A percentile compares a stretch with the other conserved stretches of the same genome.
phyloP scores from a whole-genome alignment of 2,888 invertebrate genomes.

The Drosophila prostipennis region DNA sequence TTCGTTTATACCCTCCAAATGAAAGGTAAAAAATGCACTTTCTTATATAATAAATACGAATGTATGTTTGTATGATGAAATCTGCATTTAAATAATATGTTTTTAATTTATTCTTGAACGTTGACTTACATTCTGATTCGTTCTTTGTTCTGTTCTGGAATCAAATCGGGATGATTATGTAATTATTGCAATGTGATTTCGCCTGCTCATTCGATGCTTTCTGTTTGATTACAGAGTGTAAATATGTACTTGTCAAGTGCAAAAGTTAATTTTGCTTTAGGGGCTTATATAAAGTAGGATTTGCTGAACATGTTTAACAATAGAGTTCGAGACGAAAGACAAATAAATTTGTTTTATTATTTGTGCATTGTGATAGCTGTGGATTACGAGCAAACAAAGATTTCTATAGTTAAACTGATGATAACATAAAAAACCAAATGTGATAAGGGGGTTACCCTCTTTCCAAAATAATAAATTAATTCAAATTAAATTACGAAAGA shows the following conservation, averaged over 20 bases:
- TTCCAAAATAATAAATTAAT: neutral
- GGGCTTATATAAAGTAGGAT: neutral
- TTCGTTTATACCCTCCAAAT: neutral
- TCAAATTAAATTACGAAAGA: too few relatives aligned
- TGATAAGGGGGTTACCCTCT: neutral
- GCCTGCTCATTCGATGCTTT: slow-evolving; percentile 1
- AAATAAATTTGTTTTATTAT: neutral
- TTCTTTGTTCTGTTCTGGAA: slow-evolving; percentile 37
- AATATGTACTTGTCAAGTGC: slow-evolving; percentile 14
- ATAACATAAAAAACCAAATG: neutral
- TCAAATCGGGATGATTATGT: slow-evolving; percentile 34
- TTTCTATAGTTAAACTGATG: too few relatives aligned
- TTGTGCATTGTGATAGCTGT: neutral
- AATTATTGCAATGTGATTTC: slow-evolving; percentile 30
- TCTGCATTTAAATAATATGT: slow-evolving; percentile 24
- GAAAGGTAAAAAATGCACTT: neutral
- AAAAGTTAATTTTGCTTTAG: slow-evolving; percentile 12
- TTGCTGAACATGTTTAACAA: neutral
- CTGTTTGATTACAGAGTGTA: slow-evolving; percentile 16
- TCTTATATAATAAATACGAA: slow-evolving; percentile 12
- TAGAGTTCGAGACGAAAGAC: neutral
- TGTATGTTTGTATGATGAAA: slow-evolving; percentile 23
- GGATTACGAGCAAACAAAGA: neutral
- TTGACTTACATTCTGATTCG: slow-evolving; percentile 40
- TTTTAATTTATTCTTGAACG: slow-evolving; percentile 38